Percentiles rank a stretch among this genome's conserved stretches.
These are phyloP conservation scores for Trachops cirrhosus DNA, from an alignment of 2,797 vertebrate genomes.

Conservation along the genomic window DNA sequence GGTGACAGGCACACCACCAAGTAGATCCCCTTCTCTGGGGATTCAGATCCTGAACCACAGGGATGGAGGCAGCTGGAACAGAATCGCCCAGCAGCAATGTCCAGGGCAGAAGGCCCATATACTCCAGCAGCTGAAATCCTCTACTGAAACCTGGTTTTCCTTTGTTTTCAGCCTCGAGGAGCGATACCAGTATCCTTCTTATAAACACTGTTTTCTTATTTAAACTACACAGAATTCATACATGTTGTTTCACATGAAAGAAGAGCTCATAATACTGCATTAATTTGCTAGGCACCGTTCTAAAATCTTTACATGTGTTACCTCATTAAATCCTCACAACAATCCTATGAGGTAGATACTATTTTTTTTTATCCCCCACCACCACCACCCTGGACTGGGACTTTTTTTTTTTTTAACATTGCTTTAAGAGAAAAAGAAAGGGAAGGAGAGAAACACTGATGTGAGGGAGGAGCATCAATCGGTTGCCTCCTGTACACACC, in stretches of 20 bases:
- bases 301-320: not conserved
- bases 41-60: not conserved
- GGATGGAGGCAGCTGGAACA: not conserved
- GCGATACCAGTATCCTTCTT: not conserved
- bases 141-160: not conserved
- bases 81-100: not conserved
- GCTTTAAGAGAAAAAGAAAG: not conserved
- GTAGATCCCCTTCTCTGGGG: not conserved
- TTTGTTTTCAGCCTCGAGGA: not conserved
- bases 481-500: too few species aligned
- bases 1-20: not conserved
- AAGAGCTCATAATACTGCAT: not conserved
- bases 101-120: not conserved
- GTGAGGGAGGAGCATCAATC: not conserved
- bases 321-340: not conserved
- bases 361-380: too few species aligned
- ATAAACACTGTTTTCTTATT: not conserved
- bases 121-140: not conserved
- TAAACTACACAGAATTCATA: not conserved
- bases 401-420: not conserved
- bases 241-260: not conserved
- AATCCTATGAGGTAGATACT: not conserved
- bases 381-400: not conserved
- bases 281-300: not conserved
- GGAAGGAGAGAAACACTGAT: not conserved